Evolutionary conservation across 1,140 invertebrate genomes (phyloP).

Genomic region (Drosophila athabasca): DNA sequence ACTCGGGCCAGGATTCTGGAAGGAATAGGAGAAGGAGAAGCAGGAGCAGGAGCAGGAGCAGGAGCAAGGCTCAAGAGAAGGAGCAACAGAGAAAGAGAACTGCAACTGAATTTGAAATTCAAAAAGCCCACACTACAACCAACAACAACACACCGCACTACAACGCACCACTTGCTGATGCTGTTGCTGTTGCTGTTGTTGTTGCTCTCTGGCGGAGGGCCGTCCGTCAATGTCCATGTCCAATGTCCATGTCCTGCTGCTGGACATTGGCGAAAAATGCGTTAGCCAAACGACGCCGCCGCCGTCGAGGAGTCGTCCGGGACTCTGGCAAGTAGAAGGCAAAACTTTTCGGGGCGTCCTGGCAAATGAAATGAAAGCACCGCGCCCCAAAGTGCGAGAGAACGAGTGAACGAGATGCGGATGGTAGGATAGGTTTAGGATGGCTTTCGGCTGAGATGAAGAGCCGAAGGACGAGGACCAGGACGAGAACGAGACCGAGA

Average conservation of each 20-base stretch:
- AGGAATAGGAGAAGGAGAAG: constrained; percentile 16
- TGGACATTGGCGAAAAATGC: constrained; percentile 80
- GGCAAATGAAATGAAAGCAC: constrained; percentile 80
- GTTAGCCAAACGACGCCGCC: constrained; percentile 56
- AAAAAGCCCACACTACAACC: constrained; percentile 68
- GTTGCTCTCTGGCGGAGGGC: constrained; percentile 2
- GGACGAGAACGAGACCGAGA: constrained; percentile 1
- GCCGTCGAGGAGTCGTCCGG: constrained; percentile 9
- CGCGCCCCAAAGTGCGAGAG: constrained; percentile 52
- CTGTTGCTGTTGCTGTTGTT: not conserved
- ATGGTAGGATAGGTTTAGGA: not conserved
- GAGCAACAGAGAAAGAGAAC: constrained; percentile 35
- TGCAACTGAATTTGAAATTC: constrained; percentile 79
- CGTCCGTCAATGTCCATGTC: constrained; percentile 62
- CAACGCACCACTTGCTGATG: constrained; percentile 4
- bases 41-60: not conserved
- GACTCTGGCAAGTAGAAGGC: constrained; percentile 65
- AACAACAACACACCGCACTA: constrained; percentile 41
- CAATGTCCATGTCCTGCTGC: constrained; percentile 72
- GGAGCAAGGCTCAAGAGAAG: constrained; percentile 16
- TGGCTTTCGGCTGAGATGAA: not conserved
- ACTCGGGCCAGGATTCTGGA: constrained; percentile 10
- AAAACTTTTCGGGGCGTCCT: constrained; percentile 63
- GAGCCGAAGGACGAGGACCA: constrained; percentile 2
- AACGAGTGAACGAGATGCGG: constrained; percentile 6